A percentile compares a stretch with the other conserved stretches of the same genome.
These are phyloP conservation scores for Pseudomyrmex flavicornis DNA, from an alignment of 1,140 invertebrate genomes.

Conservation along the genomic window DNA sequence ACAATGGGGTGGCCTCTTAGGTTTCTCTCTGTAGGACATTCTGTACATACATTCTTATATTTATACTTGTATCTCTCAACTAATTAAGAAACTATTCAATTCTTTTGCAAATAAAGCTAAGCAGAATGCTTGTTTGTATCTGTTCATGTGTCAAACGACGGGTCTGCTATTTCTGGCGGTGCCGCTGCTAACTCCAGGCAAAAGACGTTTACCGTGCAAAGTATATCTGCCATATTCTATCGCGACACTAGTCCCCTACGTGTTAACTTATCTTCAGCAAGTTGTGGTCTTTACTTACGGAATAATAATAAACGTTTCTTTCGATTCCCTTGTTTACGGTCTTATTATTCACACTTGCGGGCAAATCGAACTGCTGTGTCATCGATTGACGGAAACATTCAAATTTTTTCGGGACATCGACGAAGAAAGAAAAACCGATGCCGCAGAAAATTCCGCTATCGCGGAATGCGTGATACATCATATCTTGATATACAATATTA, in stretches of 20 bases:
- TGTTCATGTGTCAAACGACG: slow-evolving; percentile 8
- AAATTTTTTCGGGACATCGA: background rate
- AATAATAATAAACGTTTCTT: slow-evolving; percentile 21
- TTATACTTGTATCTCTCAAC: no score
- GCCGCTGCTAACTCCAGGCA: background rate
- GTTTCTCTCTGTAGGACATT: no score
- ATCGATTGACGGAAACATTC: slow-evolving; percentile 30
- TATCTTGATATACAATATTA: slow-evolving; percentile 20
- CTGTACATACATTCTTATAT: no score
- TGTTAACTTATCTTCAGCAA: slow-evolving; percentile 44
- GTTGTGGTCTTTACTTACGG: background rate
- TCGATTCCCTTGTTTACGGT: slow-evolving; percentile 54
- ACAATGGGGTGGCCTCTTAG: background rate
- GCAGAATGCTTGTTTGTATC: slow-evolving; percentile 6
- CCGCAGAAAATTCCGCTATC: slow-evolving; percentile 3
- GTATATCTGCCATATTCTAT: slow-evolving; percentile 45
- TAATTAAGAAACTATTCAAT: slow-evolving; percentile 4
- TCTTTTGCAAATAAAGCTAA: slow-evolving; percentile 50
- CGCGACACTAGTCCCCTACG: slow-evolving; percentile 14
- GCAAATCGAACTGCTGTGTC: slow-evolving; percentile 41
- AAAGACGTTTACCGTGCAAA: slow-evolving; percentile 12
- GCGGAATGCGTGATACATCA: slow-evolving; percentile 45
- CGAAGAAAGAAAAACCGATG: background rate
- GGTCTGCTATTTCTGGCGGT: background rate
- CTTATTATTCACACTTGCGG: slow-evolving; percentile 56